phyloP scores from a whole-genome alignment of 2,797 vertebrate genomes.

The Coracias cyanogaster region DNA sequence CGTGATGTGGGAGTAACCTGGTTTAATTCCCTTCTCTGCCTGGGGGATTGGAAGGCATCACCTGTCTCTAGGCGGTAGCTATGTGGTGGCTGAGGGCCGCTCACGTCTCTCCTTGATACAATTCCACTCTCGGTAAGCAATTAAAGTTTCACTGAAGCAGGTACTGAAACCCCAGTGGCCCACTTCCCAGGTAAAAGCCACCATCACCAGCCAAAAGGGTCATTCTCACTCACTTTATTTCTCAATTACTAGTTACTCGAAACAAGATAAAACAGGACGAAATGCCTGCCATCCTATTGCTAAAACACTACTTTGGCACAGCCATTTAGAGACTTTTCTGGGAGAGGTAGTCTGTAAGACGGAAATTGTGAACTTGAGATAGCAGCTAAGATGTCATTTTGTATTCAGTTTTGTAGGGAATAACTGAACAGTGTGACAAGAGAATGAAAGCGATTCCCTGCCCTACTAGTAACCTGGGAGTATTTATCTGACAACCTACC shows the following conservation, averaged over 20 bases:
- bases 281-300: neutral
- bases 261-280: neutral
- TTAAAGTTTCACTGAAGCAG: conserved; percentile 37
- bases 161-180: conserved; percentile 46
- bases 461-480: neutral
- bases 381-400: neutral
- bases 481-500: neutral
- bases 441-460: neutral
- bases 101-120: neutral
- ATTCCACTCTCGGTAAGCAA: neutral
- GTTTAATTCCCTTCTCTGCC: conserved; percentile 53
- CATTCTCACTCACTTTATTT: conserved; percentile 14
- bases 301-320: neutral
- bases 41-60: neutral
- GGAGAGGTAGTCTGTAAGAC: neutral
- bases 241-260: conserved; percentile 34
- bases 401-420: neutral
- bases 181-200: conserved; percentile 43
- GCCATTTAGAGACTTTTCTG: neutral
- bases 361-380: neutral
- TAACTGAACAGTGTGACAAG: neutral
- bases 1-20: conserved; percentile 45
- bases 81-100: neutral
- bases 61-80: neutral
- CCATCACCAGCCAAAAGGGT: conserved; percentile 21